Evolutionary conservation across 1,140 invertebrate genomes (phyloP).

Genomic region (Probaryconus sp.): DNA sequence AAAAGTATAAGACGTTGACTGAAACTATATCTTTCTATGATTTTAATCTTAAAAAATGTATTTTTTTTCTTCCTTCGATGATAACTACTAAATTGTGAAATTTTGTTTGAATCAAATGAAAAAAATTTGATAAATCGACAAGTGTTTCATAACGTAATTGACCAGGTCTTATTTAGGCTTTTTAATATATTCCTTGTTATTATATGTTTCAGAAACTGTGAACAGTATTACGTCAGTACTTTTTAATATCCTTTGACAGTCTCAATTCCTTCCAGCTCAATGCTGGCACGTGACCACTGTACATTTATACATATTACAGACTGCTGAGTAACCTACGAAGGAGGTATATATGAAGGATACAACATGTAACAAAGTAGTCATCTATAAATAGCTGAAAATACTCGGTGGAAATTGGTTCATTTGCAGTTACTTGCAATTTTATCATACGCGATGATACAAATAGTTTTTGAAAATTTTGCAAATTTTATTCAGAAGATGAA

Average conservation of each 20-base stretch:
- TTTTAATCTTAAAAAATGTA: too few relatives aligned
- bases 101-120: too few relatives aligned
- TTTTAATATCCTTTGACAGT: slow-evolving; percentile 72
- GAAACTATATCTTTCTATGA: too few relatives aligned
- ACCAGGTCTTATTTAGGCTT: slow-evolving; percentile 16
- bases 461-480: too few relatives aligned
- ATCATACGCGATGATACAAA: too few relatives aligned
- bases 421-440: slow-evolving; percentile 4
- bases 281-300: slow-evolving; percentile 70
- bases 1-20: too few relatives aligned
- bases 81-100: too few relatives aligned
- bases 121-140: too few relatives aligned
- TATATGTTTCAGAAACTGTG: slow-evolving; percentile 44
- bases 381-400: slow-evolving; percentile 4
- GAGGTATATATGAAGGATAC: slow-evolving; percentile 43
- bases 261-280: slow-evolving; percentile 60
- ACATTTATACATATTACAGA: slow-evolving; percentile 70
- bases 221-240: slow-evolving; percentile 59
- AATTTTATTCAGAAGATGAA: too few relatives aligned
- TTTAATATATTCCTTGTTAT: slow-evolving; percentile 41
- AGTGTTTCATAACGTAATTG: slow-evolving; percentile 10
- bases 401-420: slow-evolving; percentile 23
- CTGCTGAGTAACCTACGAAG: slow-evolving; percentile 58
- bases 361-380: slow-evolving; percentile 36
- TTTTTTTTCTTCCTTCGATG: too few relatives aligned